Evolutionary conservation across 2,113 vertebrate species (phyloP), one percentile per base, ranked within the genome.

Genomic region (Stigmatopora nigra): DNA sequence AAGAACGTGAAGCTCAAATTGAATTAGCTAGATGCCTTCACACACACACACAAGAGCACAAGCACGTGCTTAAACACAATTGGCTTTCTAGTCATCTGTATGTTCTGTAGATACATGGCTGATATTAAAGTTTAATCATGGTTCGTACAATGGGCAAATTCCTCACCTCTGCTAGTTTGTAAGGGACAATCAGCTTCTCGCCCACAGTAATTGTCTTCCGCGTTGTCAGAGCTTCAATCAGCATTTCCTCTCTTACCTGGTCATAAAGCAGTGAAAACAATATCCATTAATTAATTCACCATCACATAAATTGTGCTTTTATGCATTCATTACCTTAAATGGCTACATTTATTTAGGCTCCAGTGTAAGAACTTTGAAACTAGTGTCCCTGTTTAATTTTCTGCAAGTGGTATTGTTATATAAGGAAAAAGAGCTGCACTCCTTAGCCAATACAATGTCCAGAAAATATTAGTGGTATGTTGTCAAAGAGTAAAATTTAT

Each of bases 221-320:
- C 0, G 96, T 98, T 25, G 97, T 95, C 78, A 99, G 85, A 35
- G 97, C 96, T 83, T 99, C 97, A 78, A 95, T 93, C 4, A 99
- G 89, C 93, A 93, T 97, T 80, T 98, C 97, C 78, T 99, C 97
- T 85, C 94, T 98, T 61, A 99, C 97, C 97, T 99, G 72, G 68
- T 7, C 56, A 70, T 2, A 8, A 70, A 36, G n/a, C n/a, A 69
- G 61, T 20, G 7, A 72, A 36, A 46, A 9, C 46, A 63, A 4
- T 19, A 11, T 58, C 45, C 7, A 35, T 2, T 1, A 60, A 5
- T 35, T 16, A 36, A 62, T 62, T 45, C 3, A 15, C 47, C 15
- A 44, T 35, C 17, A 10, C 2, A 6, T 8, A 25, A 15, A 35
- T 63, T 63, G 11, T 17, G 15, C 4, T 63, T 41, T 52, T 10